Evolutionary conservation across 2,113 vertebrate genomes (phyloP), one percentile per base, ranked within the genome.

Genomic region (Takifugu bimaculatus): DNA sequence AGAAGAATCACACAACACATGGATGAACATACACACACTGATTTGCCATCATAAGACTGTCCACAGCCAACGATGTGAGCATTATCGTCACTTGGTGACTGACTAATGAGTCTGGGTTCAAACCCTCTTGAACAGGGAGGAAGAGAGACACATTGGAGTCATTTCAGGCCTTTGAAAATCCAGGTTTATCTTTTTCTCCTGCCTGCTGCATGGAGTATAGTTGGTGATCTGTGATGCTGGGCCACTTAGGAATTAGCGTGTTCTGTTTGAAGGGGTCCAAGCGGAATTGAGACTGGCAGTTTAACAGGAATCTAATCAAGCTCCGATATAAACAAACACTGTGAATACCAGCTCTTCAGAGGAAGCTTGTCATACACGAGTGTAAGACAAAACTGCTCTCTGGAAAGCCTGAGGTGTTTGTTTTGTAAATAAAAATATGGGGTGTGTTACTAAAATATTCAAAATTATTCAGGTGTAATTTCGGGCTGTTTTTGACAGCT

Each of bases 251-350:
- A 76, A 80, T 82, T 67, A 77, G 74, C 66, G 64, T 68, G 68
- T 62, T 85, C 70, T 73, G 81, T 84, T 66, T 85, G 63, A 75
- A 48, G 72, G 68, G 63, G 74, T 76, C 78, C 81, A 77, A 66
- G 67, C 58, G 68, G 78, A 63, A 79, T 48, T 70, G 70, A 74
- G 64, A 83, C 71, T 68, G 63, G 64, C 79, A 81, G 67, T 72
- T 64, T 81, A 85, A 89, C 57, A 82, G 25, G 64, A 82, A 80
- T 81, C 75, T 81, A 87, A 87, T 84, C 86, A 79, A 69, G 78
- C 73, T 66, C 57, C 53, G 60, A 69, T 81, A 75, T 55, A 78
- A 84, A 84, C 78, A 86, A 85, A 85, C 75, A 78, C 63, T 74
- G 26, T 68, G 58, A 81, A 85, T 67, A 53, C 69, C 74, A 60